A percentile compares a stretch with the other conserved stretches of the same genome.
phyloP scores from a whole-genome alignment of 2,797 vertebrate genomes.

The Channa striata region DNA sequence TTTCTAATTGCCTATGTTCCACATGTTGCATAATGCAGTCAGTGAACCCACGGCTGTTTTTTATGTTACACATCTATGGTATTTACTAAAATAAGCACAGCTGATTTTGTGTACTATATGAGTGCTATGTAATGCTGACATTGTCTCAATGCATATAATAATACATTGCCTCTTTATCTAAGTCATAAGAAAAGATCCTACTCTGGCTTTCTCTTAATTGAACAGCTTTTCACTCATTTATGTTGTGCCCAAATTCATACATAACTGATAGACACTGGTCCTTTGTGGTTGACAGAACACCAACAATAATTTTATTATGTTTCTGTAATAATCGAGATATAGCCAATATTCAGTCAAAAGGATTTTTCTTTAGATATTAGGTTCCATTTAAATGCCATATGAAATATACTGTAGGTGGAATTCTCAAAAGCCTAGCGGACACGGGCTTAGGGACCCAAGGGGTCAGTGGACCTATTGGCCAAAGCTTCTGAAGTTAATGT shows the following conservation, averaged over 20 bases:
- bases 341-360: too few relatives aligned
- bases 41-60: conserved; percentile 2
- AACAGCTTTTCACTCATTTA: too few relatives aligned
- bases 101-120: conserved; percentile 1
- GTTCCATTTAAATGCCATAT: neutral
- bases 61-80: neutral
- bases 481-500: too few relatives aligned
- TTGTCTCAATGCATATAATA: neutral
- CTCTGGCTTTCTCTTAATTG: neutral
- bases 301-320: neutral
- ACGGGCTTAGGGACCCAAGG: too few relatives aligned
- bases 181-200: neutral
- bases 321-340: neutral
- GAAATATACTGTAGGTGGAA: too few relatives aligned
- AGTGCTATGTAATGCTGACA: conserved; percentile 11
- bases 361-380: neutral
- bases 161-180: neutral
- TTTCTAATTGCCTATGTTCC: neutral
- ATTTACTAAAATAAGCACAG: neutral
- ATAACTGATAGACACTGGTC: neutral
- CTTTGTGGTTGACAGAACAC: neutral
- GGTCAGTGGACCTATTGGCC: too few relatives aligned
- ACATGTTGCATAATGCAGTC: neutral
- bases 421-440: too few relatives aligned
- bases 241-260: too few relatives aligned